Evolutionary conservation across 2,888 invertebrate species (phyloP).

Genomic region (Dryadula phaetusa): DNA sequence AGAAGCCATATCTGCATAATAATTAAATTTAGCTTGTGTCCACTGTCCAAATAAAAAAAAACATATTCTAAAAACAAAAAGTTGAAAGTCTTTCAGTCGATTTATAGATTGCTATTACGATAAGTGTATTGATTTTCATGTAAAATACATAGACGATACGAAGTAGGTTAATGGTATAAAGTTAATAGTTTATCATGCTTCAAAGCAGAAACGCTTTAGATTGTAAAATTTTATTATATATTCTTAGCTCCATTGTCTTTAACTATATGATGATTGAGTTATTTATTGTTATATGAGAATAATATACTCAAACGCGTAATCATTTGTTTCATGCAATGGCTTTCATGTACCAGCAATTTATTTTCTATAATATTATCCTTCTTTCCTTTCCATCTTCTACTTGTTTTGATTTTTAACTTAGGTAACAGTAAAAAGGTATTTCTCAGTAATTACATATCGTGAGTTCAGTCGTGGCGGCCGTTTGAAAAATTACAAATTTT

Average conservation of each 20-base stretch:
- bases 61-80: slow-evolving; percentile 36
- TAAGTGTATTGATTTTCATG: slow-evolving; percentile 32
- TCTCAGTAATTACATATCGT: neutral
- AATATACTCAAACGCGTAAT: neutral
- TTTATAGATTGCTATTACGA: slow-evolving; percentile 33
- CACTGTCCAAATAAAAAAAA: slow-evolving; percentile 42
- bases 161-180: slow-evolving; percentile 28
- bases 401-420: neutral
- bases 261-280: neutral
- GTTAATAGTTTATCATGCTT: slow-evolving; percentile 26
- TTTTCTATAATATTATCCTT: neutral
- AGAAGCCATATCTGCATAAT: neutral
- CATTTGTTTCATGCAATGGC: neutral
- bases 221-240: slow-evolving; percentile 2
- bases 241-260: neutral
- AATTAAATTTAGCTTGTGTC: neutral
- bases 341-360: neutral
- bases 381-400: neutral
- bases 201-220: slow-evolving; percentile 4
- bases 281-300: neutral
- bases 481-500: too few species aligned
- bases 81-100: slow-evolving; percentile 21
- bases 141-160: slow-evolving; percentile 19
- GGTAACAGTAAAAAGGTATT: neutral
- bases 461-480: too few species aligned